Evolutionary conservation across 2,113 vertebrate species (phyloP).

Genomic region (Centropus unirufus): DNA sequence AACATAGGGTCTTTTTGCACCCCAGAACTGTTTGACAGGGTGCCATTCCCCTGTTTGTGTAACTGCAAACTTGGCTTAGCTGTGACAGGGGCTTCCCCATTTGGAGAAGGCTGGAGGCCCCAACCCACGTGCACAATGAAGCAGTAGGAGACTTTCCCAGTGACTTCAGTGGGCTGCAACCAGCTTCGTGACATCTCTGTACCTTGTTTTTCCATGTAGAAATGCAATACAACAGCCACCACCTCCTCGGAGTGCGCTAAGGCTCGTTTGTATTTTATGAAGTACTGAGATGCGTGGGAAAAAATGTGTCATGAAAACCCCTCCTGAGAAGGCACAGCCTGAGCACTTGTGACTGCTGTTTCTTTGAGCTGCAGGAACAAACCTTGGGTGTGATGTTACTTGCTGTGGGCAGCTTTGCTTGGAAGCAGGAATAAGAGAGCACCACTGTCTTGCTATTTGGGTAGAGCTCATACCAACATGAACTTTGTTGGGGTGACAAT

Average conservation of each 20-base stretch:
- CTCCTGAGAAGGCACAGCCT: neutral
- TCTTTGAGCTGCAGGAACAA: neutral
- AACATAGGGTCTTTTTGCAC: fast-evolving
- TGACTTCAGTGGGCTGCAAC: neutral
- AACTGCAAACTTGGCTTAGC: neutral
- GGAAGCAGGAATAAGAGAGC: neutral
- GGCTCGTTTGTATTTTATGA: neutral
- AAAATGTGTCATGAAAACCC: neutral
- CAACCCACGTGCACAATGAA: neutral
- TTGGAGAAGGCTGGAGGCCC: neutral
- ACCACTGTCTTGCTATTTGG: neutral
- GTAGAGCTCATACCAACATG: neutral
- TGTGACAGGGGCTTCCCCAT: neutral
- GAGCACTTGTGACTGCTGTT: neutral
- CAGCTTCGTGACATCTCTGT: neutral
- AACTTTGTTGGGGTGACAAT: neutral
- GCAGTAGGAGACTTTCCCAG: neutral
- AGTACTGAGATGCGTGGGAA: neutral
- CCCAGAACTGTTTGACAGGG: fast-evolving
- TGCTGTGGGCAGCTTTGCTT: neutral
- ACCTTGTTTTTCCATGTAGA: neutral
- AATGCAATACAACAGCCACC: neutral
- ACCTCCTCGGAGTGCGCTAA: neutral
- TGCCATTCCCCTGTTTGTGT: neutral
- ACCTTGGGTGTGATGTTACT: neutral